These are phyloP conservation scores for Meleagris gallopavo DNA, from an alignment of 2,113 vertebrate genomes.

Conservation along the genomic window DNA sequence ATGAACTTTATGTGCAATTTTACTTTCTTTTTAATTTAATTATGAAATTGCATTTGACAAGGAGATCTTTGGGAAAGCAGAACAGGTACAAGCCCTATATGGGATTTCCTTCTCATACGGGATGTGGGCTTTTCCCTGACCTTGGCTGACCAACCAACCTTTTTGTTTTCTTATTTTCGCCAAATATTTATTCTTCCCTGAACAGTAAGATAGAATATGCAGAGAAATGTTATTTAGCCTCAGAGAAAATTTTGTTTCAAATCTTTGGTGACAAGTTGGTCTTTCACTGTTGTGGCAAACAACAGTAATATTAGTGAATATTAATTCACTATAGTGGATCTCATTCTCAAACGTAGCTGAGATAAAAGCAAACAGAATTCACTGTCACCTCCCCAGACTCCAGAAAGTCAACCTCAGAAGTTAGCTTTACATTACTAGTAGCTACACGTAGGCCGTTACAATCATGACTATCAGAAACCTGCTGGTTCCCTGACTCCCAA, in stretches of 20 bases:
- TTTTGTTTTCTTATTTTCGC: neutral
- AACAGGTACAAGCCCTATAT: neutral
- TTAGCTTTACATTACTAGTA: neutral
- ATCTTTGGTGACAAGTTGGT: neutral
- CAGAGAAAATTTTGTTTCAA: neutral
- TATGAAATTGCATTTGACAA: neutral
- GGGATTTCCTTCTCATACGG: neutral
- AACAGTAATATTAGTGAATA: neutral
- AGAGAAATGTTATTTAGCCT: neutral
- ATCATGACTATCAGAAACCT: neutral
- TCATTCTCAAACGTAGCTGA: neutral
- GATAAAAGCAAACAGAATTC: neutral
- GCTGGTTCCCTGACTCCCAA: neutral
- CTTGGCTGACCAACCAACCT: neutral
- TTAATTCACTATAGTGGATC: no score
- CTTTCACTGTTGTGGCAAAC: neutral
- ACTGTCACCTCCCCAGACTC: neutral
- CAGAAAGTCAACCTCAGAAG: neutral
- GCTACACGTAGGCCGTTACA: rapidly evolving
- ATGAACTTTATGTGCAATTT: neutral
- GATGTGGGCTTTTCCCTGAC: neutral
- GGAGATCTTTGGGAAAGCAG: neutral
- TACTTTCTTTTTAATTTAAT: neutral
- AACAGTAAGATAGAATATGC: neutral
- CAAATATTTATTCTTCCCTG: neutral